Evolutionary conservation across 2,113 vertebrate species (phyloP).

Genomic region (Grammomys dolichurus): DNA sequence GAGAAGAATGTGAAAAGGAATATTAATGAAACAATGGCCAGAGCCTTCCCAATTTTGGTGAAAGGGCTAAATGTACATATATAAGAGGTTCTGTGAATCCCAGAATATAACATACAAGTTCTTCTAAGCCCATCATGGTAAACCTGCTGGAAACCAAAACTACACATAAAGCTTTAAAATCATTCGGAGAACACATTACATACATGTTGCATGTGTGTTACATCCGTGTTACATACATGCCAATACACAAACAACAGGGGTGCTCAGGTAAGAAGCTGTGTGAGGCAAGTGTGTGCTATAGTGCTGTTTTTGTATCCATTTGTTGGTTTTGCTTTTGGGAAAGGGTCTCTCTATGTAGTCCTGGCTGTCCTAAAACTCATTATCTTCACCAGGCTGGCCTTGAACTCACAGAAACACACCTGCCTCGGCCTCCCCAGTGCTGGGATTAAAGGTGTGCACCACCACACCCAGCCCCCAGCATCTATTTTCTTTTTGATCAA

Average conservation of each 20-base stretch:
- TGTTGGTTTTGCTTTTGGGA: neutral
- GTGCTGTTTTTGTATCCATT: neutral
- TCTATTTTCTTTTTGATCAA: neutral
- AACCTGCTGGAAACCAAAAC: neutral
- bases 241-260: neutral
- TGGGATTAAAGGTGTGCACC: neutral
- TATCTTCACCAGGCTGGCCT: neutral
- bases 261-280: neutral
- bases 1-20: neutral
- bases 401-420: neutral
- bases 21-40: neutral
- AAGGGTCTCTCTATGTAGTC: neutral
- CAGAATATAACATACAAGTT: neutral
- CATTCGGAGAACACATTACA: neutral
- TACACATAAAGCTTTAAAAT: neutral
- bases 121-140: too few relatives aligned
- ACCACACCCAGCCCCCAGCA: neutral
- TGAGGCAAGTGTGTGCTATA: neutral
- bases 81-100: neutral
- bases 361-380: neutral
- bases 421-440: neutral
- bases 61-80: neutral
- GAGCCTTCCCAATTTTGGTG: neutral
- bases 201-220: neutral
- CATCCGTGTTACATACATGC: neutral